Base-by-base conservation (phyloP, 2,888 invertebrate genomes). In the Standfussiana lucernea region DNA sequence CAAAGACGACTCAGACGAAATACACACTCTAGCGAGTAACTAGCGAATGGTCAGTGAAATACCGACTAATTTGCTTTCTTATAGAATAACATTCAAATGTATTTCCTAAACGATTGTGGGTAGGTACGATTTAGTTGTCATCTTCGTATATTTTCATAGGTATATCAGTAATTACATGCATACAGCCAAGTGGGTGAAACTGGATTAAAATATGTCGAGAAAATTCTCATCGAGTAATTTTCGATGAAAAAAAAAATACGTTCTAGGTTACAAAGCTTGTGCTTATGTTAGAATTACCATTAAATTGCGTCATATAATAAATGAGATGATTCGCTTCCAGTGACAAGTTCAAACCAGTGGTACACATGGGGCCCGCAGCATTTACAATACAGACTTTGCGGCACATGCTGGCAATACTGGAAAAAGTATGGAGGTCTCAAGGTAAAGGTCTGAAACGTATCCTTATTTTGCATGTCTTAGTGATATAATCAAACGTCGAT, bases 371-470 rank as follows among this genome's bases (percentile, higher is more conserved):
- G 99, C 73, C 99, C 99, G 72, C 97, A 98, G 84, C 98, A 99
- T 94, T 97, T 99, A 97, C 98, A 99, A 93, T 98, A 99, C 96
- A 98, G 99, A 90, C 97, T 99, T 82, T 99, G 99, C 95, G 98
- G 98, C 90, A 97, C 97, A 28, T 99, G 99, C 95, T 99, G 99
- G 99, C 97, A 97, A 84, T 99, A 99, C 94, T 99, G 99, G 99
- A 99, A 99, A 95, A 99, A 99, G 95, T 99, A 99, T 95, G 99
- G 99, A 77, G 99, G 99, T 81, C 97, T 99, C 72, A 99, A 99
- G 97, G 98, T 98, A 83, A 89, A 80, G 82, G 77, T 85, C 32
- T 42, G 74, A 61, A 68, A 62, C 24, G 59, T 72, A 71, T 72
- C 76, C 62, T 78, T 53, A 69, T 80, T 70, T 74, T 84, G 56